Percentiles rank a stretch among this genome's conserved stretches.
phyloP scores from a whole-genome alignment of 1,140 invertebrate genomes.

The Oedothorax gibbosus region DNA sequence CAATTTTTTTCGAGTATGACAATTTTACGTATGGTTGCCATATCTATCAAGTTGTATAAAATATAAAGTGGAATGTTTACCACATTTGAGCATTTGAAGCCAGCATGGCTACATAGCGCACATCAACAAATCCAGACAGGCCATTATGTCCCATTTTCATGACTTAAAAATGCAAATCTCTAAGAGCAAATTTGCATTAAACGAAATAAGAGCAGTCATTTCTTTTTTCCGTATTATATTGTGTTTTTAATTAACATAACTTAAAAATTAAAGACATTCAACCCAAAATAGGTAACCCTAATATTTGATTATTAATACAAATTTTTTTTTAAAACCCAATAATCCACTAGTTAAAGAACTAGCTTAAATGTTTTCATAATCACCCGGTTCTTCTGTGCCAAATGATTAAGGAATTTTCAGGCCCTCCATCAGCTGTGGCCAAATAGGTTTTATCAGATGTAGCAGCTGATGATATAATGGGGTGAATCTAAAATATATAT shows the following conservation, averaged over 20 bases:
- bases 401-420: constrained; percentile 25
- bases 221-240: not conserved
- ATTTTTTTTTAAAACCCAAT: too few species aligned
- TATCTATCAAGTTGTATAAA: too few species aligned
- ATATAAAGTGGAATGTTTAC: too few species aligned
- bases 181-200: not conserved
- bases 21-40: too few species aligned
- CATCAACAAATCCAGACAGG: not conserved
- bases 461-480: constrained; percentile 17
- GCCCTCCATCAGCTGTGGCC: constrained; percentile 14
- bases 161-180: not conserved
- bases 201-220: not conserved
- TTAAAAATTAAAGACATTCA: not conserved
- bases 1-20: too few species aligned
- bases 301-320: too few species aligned
- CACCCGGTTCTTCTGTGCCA: constrained; percentile 40
- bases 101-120: not conserved
- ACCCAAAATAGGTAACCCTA: not conserved
- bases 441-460: constrained; percentile 15
- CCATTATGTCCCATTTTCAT: not conserved
- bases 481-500: not conserved
- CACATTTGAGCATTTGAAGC: too few species aligned
- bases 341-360: too few species aligned
- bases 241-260: not conserved
- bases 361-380: not conserved